These are phyloP conservation scores for Pocillopora meandrina DNA, from an alignment of 92 coral and sea anemone species.

Conservation along the genomic window DNA sequence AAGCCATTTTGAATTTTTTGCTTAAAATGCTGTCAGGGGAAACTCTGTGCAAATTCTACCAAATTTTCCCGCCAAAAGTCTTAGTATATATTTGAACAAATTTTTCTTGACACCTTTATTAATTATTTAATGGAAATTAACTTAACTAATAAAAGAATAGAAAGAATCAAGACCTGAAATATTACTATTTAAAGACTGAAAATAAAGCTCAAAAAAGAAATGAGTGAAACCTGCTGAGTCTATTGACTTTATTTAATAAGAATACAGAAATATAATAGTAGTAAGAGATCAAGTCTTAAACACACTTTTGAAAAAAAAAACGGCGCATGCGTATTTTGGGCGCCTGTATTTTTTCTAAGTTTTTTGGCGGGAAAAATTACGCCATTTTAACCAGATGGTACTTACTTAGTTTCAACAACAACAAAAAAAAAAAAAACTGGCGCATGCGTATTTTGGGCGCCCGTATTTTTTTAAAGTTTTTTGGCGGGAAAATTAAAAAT, in stretches of 20 bases:
- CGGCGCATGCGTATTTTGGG: slow-evolving; percentile 15
- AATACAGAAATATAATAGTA: neutral
- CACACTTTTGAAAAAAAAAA: neutral
- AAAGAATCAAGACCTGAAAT: neutral
- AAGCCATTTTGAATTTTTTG: neutral
- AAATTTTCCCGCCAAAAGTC: slow-evolving; percentile 17
- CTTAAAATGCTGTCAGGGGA: slow-evolving; percentile 14
- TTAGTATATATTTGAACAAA: neutral
- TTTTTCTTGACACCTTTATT: slow-evolving; percentile 9
- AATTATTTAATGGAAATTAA: neutral
- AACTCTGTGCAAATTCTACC: slow-evolving; percentile 12
- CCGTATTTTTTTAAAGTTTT: slow-evolving; percentile 6
- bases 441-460: slow-evolving; percentile 3
- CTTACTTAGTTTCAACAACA: no score
- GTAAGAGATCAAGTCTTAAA: neutral
- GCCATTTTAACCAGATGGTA: neutral
- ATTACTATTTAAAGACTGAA: no score
- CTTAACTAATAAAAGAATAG: neutral
- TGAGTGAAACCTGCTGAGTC: no score
- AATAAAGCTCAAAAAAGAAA: no score
- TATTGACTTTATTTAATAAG: neutral
- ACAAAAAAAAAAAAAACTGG: neutral
- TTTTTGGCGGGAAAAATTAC: slow-evolving; percentile 10
- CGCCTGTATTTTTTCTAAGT: slow-evolving; percentile 9
- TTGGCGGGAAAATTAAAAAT: slow-evolving; percentile 10